A percentile compares a stretch with the other conserved stretches of the same genome.
phyloP scores from a whole-genome alignment of 2,113 vertebrate species.

The Carassius gibelio region DNA sequence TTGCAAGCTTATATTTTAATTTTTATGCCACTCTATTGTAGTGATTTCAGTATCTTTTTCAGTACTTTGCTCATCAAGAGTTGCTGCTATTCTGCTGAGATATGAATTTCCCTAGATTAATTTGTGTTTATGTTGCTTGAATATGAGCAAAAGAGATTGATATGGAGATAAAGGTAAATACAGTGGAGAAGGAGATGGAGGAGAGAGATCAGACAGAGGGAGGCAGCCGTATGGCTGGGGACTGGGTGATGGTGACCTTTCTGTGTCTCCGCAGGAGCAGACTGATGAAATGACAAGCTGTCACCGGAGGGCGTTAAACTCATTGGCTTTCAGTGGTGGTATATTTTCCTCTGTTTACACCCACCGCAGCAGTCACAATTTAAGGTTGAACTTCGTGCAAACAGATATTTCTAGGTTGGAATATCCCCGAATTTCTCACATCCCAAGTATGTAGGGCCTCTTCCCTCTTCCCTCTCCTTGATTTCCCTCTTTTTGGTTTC shows the following conservation, averaged over 20 bases:
- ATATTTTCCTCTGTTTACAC: background rate
- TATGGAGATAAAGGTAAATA: background rate
- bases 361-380: background rate
- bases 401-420: too few relatives aligned
- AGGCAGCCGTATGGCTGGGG: conserved; percentile 32
- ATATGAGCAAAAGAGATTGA: background rate
- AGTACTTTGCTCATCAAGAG: background rate
- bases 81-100: background rate
- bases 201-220: background rate
- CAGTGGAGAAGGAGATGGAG: background rate
- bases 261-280: conserved; percentile 31
- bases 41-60: background rate
- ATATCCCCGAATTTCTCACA: too few relatives aligned
- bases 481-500: too few relatives aligned
- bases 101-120: background rate
- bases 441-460: too few relatives aligned
- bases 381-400: too few relatives aligned
- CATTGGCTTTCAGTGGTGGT: background rate
- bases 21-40: background rate
- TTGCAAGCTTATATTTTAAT: too few relatives aligned
- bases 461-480: too few relatives aligned
- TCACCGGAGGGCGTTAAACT: conserved; percentile 31
- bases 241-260: conserved; percentile 44
- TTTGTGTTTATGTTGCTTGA: background rate
- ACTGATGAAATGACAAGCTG: conserved; percentile 35